Percentiles rank a stretch among this genome's conserved stretches.
These are phyloP conservation scores for Pollenia griseotomentosa DNA, from an alignment of 2,888 invertebrate species.

Conservation along the genomic window DNA sequence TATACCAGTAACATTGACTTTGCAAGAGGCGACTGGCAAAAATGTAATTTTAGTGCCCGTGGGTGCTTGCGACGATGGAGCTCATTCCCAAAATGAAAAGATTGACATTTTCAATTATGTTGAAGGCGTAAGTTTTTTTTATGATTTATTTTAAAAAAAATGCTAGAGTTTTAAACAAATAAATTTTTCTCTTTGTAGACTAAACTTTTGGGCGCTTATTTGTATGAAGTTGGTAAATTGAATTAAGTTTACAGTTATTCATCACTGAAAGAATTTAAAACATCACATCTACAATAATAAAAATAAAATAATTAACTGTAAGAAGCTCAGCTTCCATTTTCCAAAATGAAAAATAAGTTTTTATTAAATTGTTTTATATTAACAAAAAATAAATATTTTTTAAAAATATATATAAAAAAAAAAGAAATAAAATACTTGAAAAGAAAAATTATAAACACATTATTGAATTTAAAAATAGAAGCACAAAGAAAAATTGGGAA, in stretches of 20 bases:
- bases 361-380: slow-evolving; percentile 36
- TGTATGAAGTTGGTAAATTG: slow-evolving; percentile 87
- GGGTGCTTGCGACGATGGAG: slow-evolving; percentile 97
- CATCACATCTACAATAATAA: slow-evolving; percentile 36
- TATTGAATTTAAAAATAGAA: too few relatives aligned
- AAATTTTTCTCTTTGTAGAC: slow-evolving; percentile 87
- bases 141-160: slow-evolving; percentile 14
- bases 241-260: slow-evolving; percentile 57
- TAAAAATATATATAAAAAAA: slow-evolving; percentile 6
- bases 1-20: slow-evolving; percentile 97
- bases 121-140: slow-evolving; percentile 90
- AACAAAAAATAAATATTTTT: slow-evolving; percentile 19
- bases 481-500: too few relatives aligned
- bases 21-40: slow-evolving; percentile 95
- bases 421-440: neutral
- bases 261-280: neutral
- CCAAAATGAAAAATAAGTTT: slow-evolving; percentile 64
- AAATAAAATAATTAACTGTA: slow-evolving; percentile 10
- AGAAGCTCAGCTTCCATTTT: slow-evolving; percentile 67
- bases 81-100: slow-evolving; percentile 99
- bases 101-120: slow-evolving; percentile 96
- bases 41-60: slow-evolving; percentile 97
- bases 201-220: slow-evolving; percentile 95
- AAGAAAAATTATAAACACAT: too few relatives aligned
- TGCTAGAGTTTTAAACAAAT: slow-evolving; percentile 65